phyloP scores from a whole-genome alignment of 2,797 vertebrate species.

The Manis crassicaudata region DNA sequence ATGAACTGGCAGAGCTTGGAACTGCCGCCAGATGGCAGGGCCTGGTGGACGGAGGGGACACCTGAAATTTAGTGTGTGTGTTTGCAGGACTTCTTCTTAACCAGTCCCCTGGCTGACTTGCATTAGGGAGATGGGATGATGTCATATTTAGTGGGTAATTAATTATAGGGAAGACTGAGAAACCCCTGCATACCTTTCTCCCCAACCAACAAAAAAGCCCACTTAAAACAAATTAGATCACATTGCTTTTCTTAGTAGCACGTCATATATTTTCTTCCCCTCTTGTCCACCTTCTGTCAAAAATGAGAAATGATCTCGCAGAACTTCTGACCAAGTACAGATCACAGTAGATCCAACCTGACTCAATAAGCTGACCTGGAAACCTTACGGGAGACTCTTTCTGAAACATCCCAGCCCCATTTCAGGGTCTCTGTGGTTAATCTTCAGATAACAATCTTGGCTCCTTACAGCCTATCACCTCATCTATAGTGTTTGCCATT shows the following conservation, averaged over 20 bases:
- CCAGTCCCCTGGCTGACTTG: no score
- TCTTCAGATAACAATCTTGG: conserved; percentile 45
- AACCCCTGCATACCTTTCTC: background rate
- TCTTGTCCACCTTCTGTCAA: conserved; percentile 37
- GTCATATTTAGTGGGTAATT: background rate
- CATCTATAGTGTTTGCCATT: conserved; percentile 15
- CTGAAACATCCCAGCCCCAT: conserved; percentile 31
- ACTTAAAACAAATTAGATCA: conserved; percentile 15
- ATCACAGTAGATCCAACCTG: conserved; percentile 24
- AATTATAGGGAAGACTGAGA: background rate
- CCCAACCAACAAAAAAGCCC: background rate
- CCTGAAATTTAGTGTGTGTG: background rate
- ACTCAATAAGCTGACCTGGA: background rate
- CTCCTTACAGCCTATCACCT: conserved; percentile 7
- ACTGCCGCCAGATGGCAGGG: background rate
- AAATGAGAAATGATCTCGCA: conserved; percentile 45
- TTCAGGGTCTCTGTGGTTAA: background rate
- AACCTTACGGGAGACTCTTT: conserved; percentile 25
- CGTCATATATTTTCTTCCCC: conserved; percentile 25
- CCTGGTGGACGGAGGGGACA: background rate
- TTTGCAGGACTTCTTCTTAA: background rate
- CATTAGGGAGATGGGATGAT: background rate
- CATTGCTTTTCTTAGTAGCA: background rate
- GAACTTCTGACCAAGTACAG: conserved; percentile 19
- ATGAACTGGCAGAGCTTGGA: background rate